These are phyloP conservation scores for Halictus rubicundus DNA, from an alignment of 1,140 invertebrate species.

Conservation along the genomic window DNA sequence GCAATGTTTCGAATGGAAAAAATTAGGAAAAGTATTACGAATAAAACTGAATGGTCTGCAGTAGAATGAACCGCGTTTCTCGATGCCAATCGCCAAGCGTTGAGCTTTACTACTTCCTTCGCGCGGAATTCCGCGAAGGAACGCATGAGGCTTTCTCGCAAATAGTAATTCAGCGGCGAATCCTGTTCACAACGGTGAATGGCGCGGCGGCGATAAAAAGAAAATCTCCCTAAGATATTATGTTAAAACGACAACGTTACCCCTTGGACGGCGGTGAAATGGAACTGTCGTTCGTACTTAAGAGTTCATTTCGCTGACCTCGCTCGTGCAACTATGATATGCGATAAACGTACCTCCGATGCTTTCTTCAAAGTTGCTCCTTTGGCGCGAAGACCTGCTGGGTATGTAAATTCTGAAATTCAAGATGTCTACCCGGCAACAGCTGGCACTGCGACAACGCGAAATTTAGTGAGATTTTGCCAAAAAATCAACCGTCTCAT, in stretches of 20 bases:
- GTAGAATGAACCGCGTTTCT: background rate
- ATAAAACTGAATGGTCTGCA: background rate
- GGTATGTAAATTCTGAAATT: background rate
- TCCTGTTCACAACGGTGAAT: too few relatives aligned
- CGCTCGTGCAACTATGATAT: background rate
- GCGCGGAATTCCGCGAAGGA: too few relatives aligned
- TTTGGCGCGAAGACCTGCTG: background rate
- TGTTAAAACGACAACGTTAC: background rate
- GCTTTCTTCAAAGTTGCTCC: background rate
- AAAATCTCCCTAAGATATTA: slow-evolving; percentile 4
- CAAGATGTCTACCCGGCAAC: background rate
- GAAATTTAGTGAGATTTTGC: too few relatives aligned
- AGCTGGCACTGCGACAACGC: too few relatives aligned
- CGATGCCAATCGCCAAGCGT: background rate
- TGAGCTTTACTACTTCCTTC: slow-evolving; percentile 12
- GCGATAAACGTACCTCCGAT: slow-evolving; percentile 22
- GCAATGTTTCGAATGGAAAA: too few relatives aligned
- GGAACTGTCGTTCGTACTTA: slow-evolving; percentile 17
- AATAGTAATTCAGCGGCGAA: background rate
- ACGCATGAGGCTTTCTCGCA: background rate
- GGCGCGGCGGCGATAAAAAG: background rate
- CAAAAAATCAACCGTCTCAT: too few relatives aligned
- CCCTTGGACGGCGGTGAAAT: background rate
- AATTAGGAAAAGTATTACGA: background rate
- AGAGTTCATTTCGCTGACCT: slow-evolving; percentile 9